Conservation (phyloP, 2,113 vertebrate genomes). For the Pundamilia nyererei region DNA sequence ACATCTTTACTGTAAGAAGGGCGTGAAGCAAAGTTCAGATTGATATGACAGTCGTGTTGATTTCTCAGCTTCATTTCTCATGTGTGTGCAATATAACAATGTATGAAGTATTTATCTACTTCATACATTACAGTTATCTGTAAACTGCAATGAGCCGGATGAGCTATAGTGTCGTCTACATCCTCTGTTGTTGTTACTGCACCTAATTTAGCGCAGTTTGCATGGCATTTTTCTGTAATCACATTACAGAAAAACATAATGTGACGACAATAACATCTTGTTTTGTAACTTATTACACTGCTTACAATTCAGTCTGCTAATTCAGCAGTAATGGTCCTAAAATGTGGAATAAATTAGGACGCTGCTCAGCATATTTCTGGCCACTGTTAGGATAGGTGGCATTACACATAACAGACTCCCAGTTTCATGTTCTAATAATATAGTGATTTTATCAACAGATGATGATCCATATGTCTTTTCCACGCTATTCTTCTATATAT, state of each 20-base stretch:
- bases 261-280: neutral
- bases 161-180: neutral
- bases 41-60: neutral
- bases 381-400: neutral
- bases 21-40: neutral
- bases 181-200: neutral
- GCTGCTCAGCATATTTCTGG: neutral
- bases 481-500: neutral
- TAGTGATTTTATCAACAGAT: conserved; percentile 16
- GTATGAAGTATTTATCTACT: neutral
- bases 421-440: neutral
- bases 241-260: neutral
- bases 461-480: conserved; percentile 16
- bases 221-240: neutral
- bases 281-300: neutral
- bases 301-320: neutral
- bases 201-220: neutral
- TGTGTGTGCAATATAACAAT: neutral
- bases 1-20: neutral
- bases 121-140: neutral
- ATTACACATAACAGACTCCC: conserved; percentile 1
- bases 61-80: neutral
- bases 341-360: neutral
- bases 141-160: neutral
- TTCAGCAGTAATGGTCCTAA: neutral